Percentiles rank a stretch among this genome's conserved stretches.
These are phyloP conservation scores for Macrostomum cliftonense DNA, from an alignment of 2,888 invertebrate genomes.

Conservation along the genomic window DNA sequence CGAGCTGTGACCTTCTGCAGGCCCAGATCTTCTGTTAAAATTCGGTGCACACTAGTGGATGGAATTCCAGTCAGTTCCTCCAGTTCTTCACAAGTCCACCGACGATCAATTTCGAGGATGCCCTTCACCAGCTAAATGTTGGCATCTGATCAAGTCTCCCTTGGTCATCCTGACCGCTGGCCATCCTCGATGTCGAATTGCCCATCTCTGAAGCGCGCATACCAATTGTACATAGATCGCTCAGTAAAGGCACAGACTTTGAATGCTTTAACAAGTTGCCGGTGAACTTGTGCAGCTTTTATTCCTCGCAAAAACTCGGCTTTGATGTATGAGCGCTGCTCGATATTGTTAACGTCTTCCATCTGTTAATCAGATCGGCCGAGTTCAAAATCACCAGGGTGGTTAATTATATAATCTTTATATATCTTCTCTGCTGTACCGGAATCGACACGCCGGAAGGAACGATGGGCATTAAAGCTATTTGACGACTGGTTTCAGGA, in stretches of 20 bases:
- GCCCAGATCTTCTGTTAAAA: background rate
- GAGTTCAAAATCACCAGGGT: too few species aligned
- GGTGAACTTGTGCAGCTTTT: too few species aligned
- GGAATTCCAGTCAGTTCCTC: background rate
- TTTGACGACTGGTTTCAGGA: too few species aligned
- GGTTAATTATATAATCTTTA: too few species aligned
- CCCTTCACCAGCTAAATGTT: background rate
- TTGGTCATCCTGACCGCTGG: background rate
- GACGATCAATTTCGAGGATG: background rate
- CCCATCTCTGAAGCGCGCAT: background rate
- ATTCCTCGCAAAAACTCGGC: too few species aligned
- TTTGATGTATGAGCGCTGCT: too few species aligned
- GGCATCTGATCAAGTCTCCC: background rate
- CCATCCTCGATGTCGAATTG: constrained; percentile 1
- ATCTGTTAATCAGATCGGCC: too few species aligned
- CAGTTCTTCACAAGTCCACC: background rate
- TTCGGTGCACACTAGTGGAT: constrained; percentile 1
- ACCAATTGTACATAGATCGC: background rate
- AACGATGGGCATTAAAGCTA: too few species aligned
- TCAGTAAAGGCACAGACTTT: background rate
- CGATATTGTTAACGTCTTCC: too few species aligned
- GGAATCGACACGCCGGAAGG: too few species aligned
- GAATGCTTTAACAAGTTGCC: too few species aligned
- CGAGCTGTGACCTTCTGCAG: constrained; percentile 1
- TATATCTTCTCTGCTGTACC: too few species aligned